Percentiles rank a stretch among this genome's conserved stretches.
These are phyloP conservation scores for Stramonita haemastoma DNA, from an alignment of 2,888 invertebrate species.

Conservation along the genomic window DNA sequence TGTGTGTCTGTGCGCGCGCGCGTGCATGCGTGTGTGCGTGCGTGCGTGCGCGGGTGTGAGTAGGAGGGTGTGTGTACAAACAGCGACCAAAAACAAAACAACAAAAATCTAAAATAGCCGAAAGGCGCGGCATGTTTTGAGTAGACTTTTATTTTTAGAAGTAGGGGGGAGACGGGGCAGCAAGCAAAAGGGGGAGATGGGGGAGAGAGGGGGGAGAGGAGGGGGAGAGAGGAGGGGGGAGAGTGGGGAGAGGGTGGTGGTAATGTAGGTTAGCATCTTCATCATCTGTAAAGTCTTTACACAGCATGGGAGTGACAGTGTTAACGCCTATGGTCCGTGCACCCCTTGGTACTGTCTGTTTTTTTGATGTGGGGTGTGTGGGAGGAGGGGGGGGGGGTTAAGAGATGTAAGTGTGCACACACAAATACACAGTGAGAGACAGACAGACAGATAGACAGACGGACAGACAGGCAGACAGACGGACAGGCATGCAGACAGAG, in stretches of 20 bases:
- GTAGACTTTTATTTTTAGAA: background rate
- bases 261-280: too few species aligned
- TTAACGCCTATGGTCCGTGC: too few species aligned
- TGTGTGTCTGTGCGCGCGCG: background rate
- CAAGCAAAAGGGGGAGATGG: background rate
- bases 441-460: background rate
- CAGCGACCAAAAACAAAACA: too few species aligned
- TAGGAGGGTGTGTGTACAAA: background rate
- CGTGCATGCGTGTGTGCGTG: background rate
- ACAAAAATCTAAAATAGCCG: too few species aligned
- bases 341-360: too few species aligned
- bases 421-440: background rate
- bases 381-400: too few species aligned
- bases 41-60: background rate
- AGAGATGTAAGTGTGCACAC: too few species aligned
- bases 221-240: background rate
- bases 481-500: background rate
- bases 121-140: too few species aligned
- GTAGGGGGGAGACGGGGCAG: background rate
- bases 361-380: too few species aligned
- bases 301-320: too few species aligned
- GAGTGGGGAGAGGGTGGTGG: background rate
- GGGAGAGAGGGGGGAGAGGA: background rate
- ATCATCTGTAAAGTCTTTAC: too few species aligned
- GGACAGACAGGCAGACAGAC: background rate